A percentile compares a stretch with the other conserved stretches of the same genome.
These are phyloP conservation scores for Amiota minor DNA, from an alignment of 2,888 invertebrate species.

Conservation along the genomic window DNA sequence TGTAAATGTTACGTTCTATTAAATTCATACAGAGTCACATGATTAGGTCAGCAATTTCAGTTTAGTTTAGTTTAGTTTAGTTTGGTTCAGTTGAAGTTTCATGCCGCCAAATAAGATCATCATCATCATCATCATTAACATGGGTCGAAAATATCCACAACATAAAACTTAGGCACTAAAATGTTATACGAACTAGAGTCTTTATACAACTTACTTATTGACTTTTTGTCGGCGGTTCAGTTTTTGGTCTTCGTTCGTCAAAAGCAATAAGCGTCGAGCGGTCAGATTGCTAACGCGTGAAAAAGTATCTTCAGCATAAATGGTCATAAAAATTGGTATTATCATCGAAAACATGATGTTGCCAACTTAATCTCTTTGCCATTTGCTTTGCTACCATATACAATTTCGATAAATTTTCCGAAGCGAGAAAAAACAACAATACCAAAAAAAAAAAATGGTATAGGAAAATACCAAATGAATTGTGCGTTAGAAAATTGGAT, in stretches of 20 bases:
- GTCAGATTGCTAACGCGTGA: neutral
- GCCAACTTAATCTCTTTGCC: constrained; percentile 30
- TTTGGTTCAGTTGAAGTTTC: neutral
- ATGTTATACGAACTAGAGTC: neutral
- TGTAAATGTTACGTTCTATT: neutral
- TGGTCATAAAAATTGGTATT: constrained; percentile 31
- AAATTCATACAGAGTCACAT: neutral
- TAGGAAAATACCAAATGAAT: constrained; percentile 4
- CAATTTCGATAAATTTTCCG: constrained; percentile 16
- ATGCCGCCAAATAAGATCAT: neutral
- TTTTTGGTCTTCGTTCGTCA: neutral
- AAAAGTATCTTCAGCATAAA: constrained; percentile 16
- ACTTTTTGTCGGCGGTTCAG: too few relatives aligned
- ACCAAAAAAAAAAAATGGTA: neutral
- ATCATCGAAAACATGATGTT: constrained; percentile 24
- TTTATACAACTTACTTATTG: too few relatives aligned
- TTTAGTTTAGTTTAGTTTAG: neutral
- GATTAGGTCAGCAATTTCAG: neutral
- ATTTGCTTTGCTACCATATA: constrained; percentile 14
- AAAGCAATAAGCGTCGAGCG: neutral
- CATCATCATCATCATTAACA: neutral
- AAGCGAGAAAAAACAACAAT: neutral
- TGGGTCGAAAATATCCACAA: neutral
- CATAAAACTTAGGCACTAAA: neutral
- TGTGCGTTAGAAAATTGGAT: constrained; percentile 17